Base-by-base conservation (phyloP, 1,140 invertebrate genomes). In the Cataglyphis hispanica region DNA sequence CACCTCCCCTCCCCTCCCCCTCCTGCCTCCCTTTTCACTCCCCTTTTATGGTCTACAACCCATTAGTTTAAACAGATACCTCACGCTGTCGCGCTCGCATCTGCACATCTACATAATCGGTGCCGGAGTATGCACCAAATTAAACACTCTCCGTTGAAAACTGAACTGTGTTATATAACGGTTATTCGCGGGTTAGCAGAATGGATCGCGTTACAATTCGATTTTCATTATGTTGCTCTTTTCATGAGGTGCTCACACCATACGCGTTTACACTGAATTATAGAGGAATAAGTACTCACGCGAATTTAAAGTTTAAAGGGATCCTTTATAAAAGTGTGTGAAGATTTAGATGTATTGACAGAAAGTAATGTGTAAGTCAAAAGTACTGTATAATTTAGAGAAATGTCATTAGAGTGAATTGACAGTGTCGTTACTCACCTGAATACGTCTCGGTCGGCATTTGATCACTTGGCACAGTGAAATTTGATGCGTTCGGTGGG, bases 21-120 rank as follows among this genome's bases (percentile, higher is more conserved):
- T 5, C 1, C 3, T 11, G 11, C 46, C 46, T 3, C 19, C 34
- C 34, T 13, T 10, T 31, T 31, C 31, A 3, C 31, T n/a, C 37
- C 34, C 16, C 34, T 40, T 11, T 19, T 70, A 50, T 56, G 72
- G 75, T 86, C 85, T 89, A 87, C 87, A 86, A 87, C 83, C 91
- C 91, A 92, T 93, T 92, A 93, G 90, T 92, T 93, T 92, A 90
- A 93, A 92, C 92, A 90, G 91, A 92, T 91, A 91, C 74, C 78
- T 74, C 80, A 37, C 84, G 61, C 43, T 66, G 25, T 7, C 50
- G 40, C 72, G 60, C 69, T 80, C 84, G 77, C 86, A 83, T 88
- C 72, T 86, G 77, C 64, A 63, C 86, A 84, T 64, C 84, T 85
- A 66, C 86, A 89, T 91, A 89, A 91, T 88, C 86, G 40, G 86